phyloP scores from a whole-genome alignment of 2,888 invertebrate species.

The Plemyria rubiginata region DNA sequence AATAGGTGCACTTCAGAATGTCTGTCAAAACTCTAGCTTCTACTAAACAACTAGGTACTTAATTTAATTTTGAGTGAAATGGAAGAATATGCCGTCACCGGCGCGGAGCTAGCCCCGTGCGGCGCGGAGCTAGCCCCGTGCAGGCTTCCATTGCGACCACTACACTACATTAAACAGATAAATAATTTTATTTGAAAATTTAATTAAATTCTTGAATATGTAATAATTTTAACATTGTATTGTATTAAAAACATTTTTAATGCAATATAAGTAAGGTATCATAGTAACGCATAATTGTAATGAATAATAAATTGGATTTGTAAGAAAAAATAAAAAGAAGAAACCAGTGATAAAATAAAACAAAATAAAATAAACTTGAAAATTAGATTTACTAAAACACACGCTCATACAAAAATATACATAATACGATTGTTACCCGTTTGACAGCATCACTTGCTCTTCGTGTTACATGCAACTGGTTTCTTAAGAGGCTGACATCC shows the following conservation, averaged over 20 bases:
- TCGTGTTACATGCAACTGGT: neutral
- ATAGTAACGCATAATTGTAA: no score
- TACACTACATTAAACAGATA: neutral
- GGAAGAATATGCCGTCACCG: neutral
- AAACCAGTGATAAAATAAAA: slow-evolving; percentile 55
- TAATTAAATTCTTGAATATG: no score
- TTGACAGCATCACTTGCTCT: slow-evolving; percentile 35
- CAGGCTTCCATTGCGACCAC: no score
- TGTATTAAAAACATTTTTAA: no score
- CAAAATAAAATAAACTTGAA: slow-evolving; percentile 53
- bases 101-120: neutral
- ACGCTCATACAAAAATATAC: slow-evolving; percentile 50
- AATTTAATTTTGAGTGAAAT: neutral
- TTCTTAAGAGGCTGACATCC: no score
- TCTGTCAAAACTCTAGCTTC: slow-evolving; percentile 7
- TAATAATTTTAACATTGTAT: no score
- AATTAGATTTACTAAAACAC: slow-evolving; percentile 65
- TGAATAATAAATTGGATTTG: no score
- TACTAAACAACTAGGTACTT: slow-evolving; percentile 13
- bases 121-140: no score
- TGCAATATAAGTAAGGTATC: no score
- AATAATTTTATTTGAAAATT: neutral
- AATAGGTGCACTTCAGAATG: slow-evolving; percentile 21
- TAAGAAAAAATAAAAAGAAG: neutral
- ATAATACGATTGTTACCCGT: slow-evolving; percentile 65